Conservation (phyloP, 2,797 vertebrate genomes). For the Hozukius guyotensis region DNA sequence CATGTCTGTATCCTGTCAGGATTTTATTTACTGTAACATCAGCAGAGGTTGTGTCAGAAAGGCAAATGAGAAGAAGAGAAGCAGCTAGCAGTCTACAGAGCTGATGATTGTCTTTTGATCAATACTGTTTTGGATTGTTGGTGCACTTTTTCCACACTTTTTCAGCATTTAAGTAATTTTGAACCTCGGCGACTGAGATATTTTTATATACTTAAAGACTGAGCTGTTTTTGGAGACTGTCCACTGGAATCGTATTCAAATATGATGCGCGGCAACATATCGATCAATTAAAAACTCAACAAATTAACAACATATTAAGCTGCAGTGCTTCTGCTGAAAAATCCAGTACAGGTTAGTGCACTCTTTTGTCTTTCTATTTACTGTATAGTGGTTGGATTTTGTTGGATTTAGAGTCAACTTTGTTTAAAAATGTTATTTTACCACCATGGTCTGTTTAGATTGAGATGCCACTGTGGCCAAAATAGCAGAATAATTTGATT, state of each 20-base stretch:
- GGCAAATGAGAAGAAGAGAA: not conserved
- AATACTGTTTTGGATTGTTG: not conserved
- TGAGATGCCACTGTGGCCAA: not conserved
- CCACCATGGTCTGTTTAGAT: not conserved
- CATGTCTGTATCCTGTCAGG: not conserved
- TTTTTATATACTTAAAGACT: not conserved
- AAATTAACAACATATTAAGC: not conserved
- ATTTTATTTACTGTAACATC: not conserved
- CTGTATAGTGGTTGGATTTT: rapidly evolving
- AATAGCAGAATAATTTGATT: not conserved
- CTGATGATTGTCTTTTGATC: not conserved
- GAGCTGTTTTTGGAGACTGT: not conserved
- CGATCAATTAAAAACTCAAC: not conserved
- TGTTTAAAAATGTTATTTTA: not conserved
- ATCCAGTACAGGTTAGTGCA: conserved; percentile 41
- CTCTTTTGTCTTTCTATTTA: not conserved
- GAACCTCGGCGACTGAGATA: not conserved
- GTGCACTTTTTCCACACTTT: not conserved
- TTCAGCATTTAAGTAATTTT: not conserved
- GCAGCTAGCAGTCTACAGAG: not conserved
- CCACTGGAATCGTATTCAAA: not conserved
- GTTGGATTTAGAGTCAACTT: not conserved
- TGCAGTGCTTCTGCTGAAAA: not conserved
- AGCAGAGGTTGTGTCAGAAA: not conserved
- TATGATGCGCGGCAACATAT: not conserved